Evolutionary conservation across 2,797 vertebrate genomes (phyloP).

Genomic region (Simalia tracyae): DNA sequence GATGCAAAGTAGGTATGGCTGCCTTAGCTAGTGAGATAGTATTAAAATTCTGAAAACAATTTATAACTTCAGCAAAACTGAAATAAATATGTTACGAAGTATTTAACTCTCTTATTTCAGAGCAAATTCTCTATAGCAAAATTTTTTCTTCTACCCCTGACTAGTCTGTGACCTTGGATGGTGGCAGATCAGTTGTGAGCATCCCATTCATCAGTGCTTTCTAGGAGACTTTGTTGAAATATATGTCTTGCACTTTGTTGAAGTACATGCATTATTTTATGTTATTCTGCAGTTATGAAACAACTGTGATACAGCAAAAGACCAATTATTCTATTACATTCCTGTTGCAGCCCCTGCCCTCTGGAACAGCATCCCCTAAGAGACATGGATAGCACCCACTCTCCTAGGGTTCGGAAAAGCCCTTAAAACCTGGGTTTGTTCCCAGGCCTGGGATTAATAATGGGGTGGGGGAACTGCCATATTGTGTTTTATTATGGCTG

Average conservation of each 20-base stretch:
- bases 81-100: not conserved
- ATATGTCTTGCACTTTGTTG: not conserved
- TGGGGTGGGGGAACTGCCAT: not conserved
- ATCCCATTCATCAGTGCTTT: not conserved
- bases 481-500: not conserved
- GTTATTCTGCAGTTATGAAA: not conserved
- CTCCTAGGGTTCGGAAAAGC: not conserved
- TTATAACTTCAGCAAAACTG: not conserved
- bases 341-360: not conserved
- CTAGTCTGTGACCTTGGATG: not conserved
- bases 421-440: not conserved
- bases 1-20: not conserved
- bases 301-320: too few species aligned
- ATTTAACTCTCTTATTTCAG: not conserved
- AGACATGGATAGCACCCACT: not conserved
- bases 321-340: not conserved
- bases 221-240: not conserved
- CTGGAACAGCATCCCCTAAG: not conserved
- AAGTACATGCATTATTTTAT: not conserved
- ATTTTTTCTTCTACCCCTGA: not conserved
- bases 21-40: not conserved
- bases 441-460: not conserved
- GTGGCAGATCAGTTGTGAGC: not conserved
- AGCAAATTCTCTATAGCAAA: not conserved
- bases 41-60: not conserved